Evolutionary conservation across 1,140 invertebrate species (phyloP), one percentile per base, ranked within the genome.

Genomic region (Goniozus legneri): DNA sequence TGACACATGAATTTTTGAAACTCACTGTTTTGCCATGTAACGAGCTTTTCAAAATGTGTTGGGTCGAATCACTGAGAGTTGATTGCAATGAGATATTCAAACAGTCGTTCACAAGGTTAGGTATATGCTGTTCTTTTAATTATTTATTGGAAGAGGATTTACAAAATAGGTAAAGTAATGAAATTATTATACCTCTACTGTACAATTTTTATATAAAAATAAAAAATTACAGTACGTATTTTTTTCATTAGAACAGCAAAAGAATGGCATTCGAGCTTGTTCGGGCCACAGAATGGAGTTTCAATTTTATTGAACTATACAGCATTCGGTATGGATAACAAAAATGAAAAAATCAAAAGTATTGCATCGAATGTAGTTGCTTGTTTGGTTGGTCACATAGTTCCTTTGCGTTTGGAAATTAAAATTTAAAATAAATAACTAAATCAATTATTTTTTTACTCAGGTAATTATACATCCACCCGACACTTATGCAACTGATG

Each of bases 51-150:
- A 44, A 60, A 2, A 13, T n/a, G 0, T 62, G 59, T 20, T 36
- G n/a, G 18, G 60, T 57, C 56, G 22, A 35, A 0, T 2, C 2
- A 0, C 15, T 30, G 12, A 19, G n/a, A 1, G 44, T 20, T 10
- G 45, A 57, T 20, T 62, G 59, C 14, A 14, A 4, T 2, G 18
- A 60, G 14, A 20, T 30, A 1, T 31, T 62, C 1, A 38, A 22
- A 21, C 1, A 19, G 0, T 55, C 59, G 3, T 30, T 52, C 6
- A 50, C 37, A 1, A 46, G 24, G 1, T 13, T 34, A 18, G 59
- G 59, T 7, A 2, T 60, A 8, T 62, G 59, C 16, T 62, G 59
- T 16, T 62, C 59, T 3, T 62, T 60, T 8, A 62, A 62, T 20
- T 62, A 60, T 37, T 8, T 27, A 3, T 48, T 60, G 1, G 58